Percentiles rank a stretch among this genome's conserved stretches.
Evolutionary conservation across 2,113 vertebrate genomes (phyloP).

Genomic region (Thalassarche chlororhynchos): DNA sequence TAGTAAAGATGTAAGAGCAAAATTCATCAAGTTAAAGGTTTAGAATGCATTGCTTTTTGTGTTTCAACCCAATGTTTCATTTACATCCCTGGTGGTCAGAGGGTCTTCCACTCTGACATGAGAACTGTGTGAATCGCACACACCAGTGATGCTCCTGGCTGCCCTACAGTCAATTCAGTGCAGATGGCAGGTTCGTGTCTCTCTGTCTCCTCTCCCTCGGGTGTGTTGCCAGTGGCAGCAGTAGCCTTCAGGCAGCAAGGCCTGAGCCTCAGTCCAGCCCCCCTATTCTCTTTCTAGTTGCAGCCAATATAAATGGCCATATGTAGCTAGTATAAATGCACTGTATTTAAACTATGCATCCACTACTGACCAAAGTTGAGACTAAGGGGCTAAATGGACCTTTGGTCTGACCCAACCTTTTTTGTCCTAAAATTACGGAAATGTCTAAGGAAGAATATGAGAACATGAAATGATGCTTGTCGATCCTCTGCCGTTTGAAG

Average conservation of each 20-base stretch:
- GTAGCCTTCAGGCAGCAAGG: background rate
- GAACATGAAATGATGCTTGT: background rate
- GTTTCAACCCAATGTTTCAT: background rate
- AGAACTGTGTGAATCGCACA: background rate
- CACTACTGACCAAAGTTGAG: background rate
- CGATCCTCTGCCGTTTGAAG: background rate
- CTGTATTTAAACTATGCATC: background rate
- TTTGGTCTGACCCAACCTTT: background rate
- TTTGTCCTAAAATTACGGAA: background rate
- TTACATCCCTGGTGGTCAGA: background rate
- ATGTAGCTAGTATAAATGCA: background rate
- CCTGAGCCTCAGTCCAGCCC: background rate
- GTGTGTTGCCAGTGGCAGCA: background rate
- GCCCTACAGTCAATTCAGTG: background rate
- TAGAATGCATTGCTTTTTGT: background rate
- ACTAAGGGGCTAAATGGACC: background rate
- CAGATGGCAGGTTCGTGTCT: background rate
- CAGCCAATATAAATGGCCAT: background rate
- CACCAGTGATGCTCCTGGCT: background rate
- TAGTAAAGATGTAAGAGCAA: background rate
- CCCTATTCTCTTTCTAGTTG: background rate
- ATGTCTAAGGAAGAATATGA: background rate
- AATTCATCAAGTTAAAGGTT: background rate
- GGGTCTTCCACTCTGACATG: background rate
- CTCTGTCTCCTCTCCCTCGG: background rate